Percentiles rank a stretch among this genome's conserved stretches.
Evolutionary conservation across 2,888 invertebrate genomes (phyloP).

Genomic region (Cantharis nigra): DNA sequence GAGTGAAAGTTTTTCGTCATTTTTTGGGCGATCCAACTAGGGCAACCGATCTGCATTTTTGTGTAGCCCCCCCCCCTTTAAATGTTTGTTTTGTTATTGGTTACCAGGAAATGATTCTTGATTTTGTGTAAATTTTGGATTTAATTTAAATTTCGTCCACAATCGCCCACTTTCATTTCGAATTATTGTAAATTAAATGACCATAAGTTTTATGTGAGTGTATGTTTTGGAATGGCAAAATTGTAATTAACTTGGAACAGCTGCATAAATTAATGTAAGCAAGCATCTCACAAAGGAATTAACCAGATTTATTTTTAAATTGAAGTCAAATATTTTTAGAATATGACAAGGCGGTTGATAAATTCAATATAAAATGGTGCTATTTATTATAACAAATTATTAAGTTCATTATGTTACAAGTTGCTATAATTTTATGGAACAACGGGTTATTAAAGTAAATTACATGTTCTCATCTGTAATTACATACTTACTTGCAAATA

Average conservation of each 20-base stretch:
- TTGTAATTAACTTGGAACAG: not conserved
- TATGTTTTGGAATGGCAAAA: not conserved
- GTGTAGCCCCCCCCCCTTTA: too few species aligned
- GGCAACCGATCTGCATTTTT: too few species aligned
- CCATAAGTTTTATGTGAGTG: not conserved
- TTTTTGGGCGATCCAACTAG: not conserved
- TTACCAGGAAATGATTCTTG: not conserved
- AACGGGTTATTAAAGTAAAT: not conserved
- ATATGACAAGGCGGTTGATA: constrained; percentile 21
- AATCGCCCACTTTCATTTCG: not conserved
- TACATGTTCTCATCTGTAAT: not conserved
- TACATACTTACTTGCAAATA: not conserved
- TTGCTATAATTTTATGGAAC: not conserved
- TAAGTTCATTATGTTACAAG: not conserved
- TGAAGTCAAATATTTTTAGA: constrained; percentile 20
- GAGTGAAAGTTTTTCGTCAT: not conserved
- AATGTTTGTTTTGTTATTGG: too few species aligned
- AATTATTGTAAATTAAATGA: not conserved
- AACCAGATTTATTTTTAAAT: constrained; percentile 2
- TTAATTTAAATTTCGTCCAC: not conserved
- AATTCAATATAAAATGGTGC: constrained; percentile 13
- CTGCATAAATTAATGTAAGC: not conserved
- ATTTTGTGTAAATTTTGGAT: not conserved
- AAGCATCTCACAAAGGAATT: not conserved
- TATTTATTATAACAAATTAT: not conserved